phyloP scores from a whole-genome alignment of 2,113 vertebrate species.

The Panthera tigris region DNA sequence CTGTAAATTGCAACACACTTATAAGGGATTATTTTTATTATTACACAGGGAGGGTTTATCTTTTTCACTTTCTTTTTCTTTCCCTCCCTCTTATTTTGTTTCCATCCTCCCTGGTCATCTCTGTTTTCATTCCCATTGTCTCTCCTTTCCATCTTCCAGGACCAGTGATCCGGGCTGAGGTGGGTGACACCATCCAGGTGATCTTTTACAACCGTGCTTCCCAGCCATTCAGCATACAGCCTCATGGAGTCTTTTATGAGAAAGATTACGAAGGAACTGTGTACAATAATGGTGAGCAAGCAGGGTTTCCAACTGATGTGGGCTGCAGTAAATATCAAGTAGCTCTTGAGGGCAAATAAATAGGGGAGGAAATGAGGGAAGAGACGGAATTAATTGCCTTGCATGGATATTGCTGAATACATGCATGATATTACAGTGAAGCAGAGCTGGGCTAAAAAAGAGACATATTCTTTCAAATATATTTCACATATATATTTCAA shows the following conservation, averaged over 20 bases:
- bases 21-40: background rate
- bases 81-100: background rate
- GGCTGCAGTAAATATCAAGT: background rate
- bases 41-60: background rate
- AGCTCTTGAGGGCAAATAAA: slow-evolving; percentile 1
- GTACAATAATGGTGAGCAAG: slow-evolving; percentile 84
- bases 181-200: slow-evolving; percentile 86
- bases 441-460: background rate
- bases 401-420: background rate
- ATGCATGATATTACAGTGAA: slow-evolving; percentile 11
- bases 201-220: slow-evolving; percentile 87
- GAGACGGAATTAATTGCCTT: background rate
- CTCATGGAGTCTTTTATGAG: slow-evolving; percentile 85
- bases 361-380: background rate
- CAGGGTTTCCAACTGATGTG: background rate
- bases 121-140: background rate
- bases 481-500: background rate
- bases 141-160: slow-evolving; percentile 70
- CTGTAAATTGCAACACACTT: background rate
- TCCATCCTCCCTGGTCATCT: background rate
- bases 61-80: slow-evolving; percentile 5
- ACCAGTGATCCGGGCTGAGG: slow-evolving; percentile 87
- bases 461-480: background rate
- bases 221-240: slow-evolving; percentile 87
- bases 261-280: slow-evolving; percentile 81